A percentile compares a stretch with the other conserved stretches of the same genome.
Conservation (phyloP, 2,888 invertebrate species). For the Trypoxylon attenuatum region DNA sequence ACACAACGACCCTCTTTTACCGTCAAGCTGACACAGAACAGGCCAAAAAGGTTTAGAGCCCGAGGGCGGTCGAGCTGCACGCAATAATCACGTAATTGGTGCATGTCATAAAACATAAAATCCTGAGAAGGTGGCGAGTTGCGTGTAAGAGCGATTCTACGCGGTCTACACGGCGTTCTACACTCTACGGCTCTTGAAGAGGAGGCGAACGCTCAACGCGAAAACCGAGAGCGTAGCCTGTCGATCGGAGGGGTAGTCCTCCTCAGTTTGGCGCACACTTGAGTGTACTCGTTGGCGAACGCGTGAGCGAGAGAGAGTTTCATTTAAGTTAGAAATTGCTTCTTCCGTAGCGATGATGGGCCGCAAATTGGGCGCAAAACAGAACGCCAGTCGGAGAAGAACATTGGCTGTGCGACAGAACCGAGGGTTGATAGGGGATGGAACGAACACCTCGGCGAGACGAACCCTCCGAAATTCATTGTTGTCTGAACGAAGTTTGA, state of each 20-base stretch:
- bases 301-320: slow-evolving; percentile 65
- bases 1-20: too few relatives aligned
- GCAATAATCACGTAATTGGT: background rate
- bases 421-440: too few relatives aligned
- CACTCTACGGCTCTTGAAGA: slow-evolving; percentile 23
- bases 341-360: slow-evolving; percentile 75
- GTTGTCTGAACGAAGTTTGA: too few relatives aligned
- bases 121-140: slow-evolving; percentile 28
- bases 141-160: slow-evolving; percentile 38
- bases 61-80: background rate
- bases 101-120: background rate
- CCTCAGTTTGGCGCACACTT: too few relatives aligned
- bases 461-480: too few relatives aligned
- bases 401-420: slow-evolving; percentile 10
- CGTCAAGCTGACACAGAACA: background rate
- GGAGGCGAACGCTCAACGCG: slow-evolving; percentile 36
- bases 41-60: background rate
- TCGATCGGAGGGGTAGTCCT: slow-evolving; percentile 44
- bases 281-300: slow-evolving; percentile 11
- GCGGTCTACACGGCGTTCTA: slow-evolving; percentile 7
- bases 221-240: slow-evolving; percentile 46
- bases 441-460: too few relatives aligned
- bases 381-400: slow-evolving; percentile 62
- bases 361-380: slow-evolving; percentile 75
- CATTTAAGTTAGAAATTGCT: slow-evolving; percentile 75